Evolutionary conservation across 2,113 vertebrate species (phyloP), one percentile per base, ranked within the genome.

Genomic region (Pardalotus punctatus): DNA sequence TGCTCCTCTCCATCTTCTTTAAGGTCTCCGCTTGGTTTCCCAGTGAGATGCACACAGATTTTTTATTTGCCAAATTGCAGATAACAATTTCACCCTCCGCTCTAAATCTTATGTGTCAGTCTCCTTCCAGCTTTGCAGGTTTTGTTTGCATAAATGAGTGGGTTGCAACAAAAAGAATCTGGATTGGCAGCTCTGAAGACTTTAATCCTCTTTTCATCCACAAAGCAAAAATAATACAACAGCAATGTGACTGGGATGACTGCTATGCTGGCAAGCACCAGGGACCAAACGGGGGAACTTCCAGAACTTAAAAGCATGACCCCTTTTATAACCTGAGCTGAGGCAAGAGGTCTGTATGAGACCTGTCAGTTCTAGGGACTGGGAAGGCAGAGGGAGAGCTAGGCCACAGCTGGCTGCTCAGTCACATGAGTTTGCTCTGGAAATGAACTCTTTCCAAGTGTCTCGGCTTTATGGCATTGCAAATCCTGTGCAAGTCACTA

Each of bases 121-220:
- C 77, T 84, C 69, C 24, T 74, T 74, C 84, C 69, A 84, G 81
- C 60, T 96, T 93, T 84, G 54, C 28, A 45, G 81, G 80, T 81
- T 92, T 90, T 92, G 84, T 94, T 93, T 87, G 64, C 65, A 79
- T 81, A 97, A 91, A 84, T 60, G 84, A 90, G 53, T 0, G 2
- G n/a, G 79, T 38, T 79, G 84, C 29, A 93, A 87, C 69, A 60
- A 47, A 87, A 95, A 87, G 73, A 51, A 83, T 89, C 78, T 79
- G 84, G 43, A 91, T 35, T 54, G 57, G 69, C 69, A 91, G 65
- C 78, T 84, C 73, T 81, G 77, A 94, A 81, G 84, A 81, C 43
- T 89, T 86, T 79, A 89, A 93, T 93, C 86, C 83, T 81, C 64
- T 96, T 92, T 89, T 81, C 47, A 58, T 42, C 81, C 56, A 27